Percentiles rank a stretch among this genome's conserved stretches.
These are phyloP conservation scores for Uromys caudimaculatus DNA, from an alignment of 2,797 vertebrate genomes.

Conservation along the genomic window DNA sequence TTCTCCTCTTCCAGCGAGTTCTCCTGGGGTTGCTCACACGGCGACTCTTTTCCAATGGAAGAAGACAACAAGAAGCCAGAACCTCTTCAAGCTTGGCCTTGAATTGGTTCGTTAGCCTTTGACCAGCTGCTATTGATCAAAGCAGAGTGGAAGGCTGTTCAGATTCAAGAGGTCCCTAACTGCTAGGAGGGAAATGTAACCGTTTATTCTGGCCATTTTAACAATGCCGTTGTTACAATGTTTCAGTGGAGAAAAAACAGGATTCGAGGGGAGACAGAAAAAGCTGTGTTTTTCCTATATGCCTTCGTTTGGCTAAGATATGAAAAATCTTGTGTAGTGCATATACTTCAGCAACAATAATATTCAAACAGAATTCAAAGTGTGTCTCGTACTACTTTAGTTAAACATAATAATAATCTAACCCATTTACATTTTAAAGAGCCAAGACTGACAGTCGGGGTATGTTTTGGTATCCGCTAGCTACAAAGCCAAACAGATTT, in stretches of 20 bases:
- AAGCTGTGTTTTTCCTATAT: slow-evolving; percentile 13
- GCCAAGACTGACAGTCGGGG: background rate
- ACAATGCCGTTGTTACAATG: background rate
- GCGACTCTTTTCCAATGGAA: background rate
- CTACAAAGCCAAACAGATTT: background rate
- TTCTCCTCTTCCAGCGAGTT: background rate
- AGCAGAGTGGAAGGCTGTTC: background rate
- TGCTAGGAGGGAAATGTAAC: background rate
- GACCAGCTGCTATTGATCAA: background rate
- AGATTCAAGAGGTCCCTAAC: background rate
- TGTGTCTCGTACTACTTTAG: background rate
- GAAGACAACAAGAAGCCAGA: background rate
- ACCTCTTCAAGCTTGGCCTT: background rate
- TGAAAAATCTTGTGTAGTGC: background rate
- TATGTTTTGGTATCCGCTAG: background rate
- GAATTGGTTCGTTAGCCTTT: background rate
- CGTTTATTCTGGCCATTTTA: background rate
- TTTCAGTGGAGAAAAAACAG: background rate
- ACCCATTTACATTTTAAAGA: background rate
- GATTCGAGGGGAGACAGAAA: background rate
- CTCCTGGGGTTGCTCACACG: background rate
- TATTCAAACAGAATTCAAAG: slow-evolving; percentile 36
- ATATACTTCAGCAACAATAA: background rate
- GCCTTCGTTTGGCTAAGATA: background rate
- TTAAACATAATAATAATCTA: background rate